Evolutionary conservation across 1,140 invertebrate genomes (phyloP).

Genomic region (Leptinotarsa defecta): DNA sequence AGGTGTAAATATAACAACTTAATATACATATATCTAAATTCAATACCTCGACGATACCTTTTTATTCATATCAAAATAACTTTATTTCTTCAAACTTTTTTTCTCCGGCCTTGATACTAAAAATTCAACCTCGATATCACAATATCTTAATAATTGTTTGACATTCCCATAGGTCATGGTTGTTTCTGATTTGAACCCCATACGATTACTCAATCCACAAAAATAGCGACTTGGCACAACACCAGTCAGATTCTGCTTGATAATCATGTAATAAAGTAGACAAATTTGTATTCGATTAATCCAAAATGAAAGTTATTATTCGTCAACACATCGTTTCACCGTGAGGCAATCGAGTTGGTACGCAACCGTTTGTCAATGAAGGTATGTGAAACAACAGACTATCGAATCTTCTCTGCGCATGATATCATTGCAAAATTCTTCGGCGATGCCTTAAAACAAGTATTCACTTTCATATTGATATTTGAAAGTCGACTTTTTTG

Average conservation of each 20-base stretch:
- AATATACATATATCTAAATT: no score
- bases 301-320: constrained; percentile 3
- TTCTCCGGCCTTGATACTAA: no score
- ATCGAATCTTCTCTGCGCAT: background rate
- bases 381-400: background rate
- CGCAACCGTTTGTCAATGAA: background rate
- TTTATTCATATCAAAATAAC: no score
- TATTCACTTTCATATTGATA: background rate
- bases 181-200: background rate
- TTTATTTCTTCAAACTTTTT: no score
- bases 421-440: background rate
- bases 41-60: no score
- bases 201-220: background rate
- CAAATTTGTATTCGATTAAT: constrained; percentile 3
- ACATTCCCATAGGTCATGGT: background rate
- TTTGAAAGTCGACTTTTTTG: background rate
- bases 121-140: no score
- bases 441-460: background rate
- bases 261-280: background rate
- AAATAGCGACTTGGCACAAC: background rate
- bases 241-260: background rate
- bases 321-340: background rate
- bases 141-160: no score
- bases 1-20: no score
- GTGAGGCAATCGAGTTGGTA: background rate